A percentile compares a stretch with the other conserved stretches of the same genome.
Evolutionary conservation across 2,113 vertebrate genomes (phyloP).

Genomic region (Pachypanchax playfairii): DNA sequence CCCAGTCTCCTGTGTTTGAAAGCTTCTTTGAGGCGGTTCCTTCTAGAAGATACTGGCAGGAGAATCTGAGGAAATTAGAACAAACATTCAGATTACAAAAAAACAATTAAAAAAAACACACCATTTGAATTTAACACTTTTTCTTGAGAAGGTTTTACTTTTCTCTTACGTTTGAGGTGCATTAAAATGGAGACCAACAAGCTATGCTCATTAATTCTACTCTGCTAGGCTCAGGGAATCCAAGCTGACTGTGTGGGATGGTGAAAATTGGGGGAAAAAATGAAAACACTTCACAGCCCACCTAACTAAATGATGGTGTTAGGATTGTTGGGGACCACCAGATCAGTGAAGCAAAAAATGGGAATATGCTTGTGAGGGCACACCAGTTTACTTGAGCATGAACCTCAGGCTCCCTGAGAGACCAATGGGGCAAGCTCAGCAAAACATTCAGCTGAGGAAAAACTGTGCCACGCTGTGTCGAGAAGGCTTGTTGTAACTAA

Average conservation of each 20-base stretch:
- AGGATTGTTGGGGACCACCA: conserved; percentile 80
- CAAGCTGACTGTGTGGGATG: conserved; percentile 59
- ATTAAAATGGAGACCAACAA: conserved; percentile 40
- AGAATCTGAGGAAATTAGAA: conserved; percentile 38
- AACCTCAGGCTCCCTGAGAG: conserved; percentile 59
- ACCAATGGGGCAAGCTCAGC: conserved; percentile 61
- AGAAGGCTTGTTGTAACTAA: conserved; percentile 65
- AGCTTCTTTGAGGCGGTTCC: conserved; percentile 23
- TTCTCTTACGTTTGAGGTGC: conserved; percentile 46
- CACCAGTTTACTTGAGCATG: conserved; percentile 67
- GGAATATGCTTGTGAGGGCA: conserved; percentile 75
- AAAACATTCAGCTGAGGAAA: conserved; percentile 48
- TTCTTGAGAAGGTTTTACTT: conserved; percentile 38
- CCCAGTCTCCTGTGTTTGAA: conserved; percentile 46
- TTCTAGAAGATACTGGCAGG: conserved; percentile 14
- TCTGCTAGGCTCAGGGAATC: conserved; percentile 61
- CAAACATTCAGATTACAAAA: conserved; percentile 11
- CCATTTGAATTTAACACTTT: conserved; percentile 49
- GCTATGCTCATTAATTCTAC: conserved; percentile 69
- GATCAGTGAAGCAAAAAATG: conserved; percentile 82
- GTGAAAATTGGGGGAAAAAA: conserved; percentile 50
- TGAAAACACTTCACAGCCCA: conserved; percentile 58
- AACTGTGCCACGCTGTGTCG: conserved; percentile 9
- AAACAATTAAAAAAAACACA: background rate
- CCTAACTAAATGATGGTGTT: conserved; percentile 80